Conservation (phyloP, 2,888 invertebrate species). For the Epistrophe grossulariae region DNA sequence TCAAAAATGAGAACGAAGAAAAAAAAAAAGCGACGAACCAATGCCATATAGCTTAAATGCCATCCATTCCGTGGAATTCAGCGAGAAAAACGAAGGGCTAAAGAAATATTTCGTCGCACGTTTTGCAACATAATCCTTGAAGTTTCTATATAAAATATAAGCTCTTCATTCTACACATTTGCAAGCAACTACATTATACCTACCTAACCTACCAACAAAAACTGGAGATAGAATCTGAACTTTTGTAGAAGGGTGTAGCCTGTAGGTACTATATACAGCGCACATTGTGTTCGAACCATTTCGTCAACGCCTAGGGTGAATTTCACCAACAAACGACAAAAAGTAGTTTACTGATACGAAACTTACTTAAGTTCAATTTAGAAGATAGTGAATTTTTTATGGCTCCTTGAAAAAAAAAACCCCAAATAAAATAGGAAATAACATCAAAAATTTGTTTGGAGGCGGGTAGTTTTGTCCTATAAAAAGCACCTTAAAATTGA, state of each 20-base stretch:
- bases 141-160: constrained; percentile 42
- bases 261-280: too few relatives aligned
- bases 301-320: neutral
- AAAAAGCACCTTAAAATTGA: too few relatives aligned
- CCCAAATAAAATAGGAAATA: too few relatives aligned
- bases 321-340: neutral
- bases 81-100: constrained; percentile 25
- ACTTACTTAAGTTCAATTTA: too few relatives aligned
- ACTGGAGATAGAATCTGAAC: constrained; percentile 15
- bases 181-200: neutral
- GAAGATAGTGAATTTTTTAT: too few relatives aligned
- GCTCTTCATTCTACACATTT: constrained; percentile 43
- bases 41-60: neutral
- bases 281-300: constrained; percentile 34
- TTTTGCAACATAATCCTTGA: constrained; percentile 72
- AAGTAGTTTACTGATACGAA: neutral
- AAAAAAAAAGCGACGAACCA: neutral
- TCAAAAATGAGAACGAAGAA: constrained; percentile 28
- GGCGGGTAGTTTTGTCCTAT: too few relatives aligned
- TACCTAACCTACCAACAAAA: neutral
- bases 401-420: too few relatives aligned
- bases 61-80: constrained; percentile 12
- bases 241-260: constrained; percentile 11
- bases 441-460: too few relatives aligned
- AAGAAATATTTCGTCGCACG: constrained; percentile 66